These are phyloP conservation scores for Adelosebastes latens DNA, from an alignment of 2,797 vertebrate species.

Conservation along the genomic window DNA sequence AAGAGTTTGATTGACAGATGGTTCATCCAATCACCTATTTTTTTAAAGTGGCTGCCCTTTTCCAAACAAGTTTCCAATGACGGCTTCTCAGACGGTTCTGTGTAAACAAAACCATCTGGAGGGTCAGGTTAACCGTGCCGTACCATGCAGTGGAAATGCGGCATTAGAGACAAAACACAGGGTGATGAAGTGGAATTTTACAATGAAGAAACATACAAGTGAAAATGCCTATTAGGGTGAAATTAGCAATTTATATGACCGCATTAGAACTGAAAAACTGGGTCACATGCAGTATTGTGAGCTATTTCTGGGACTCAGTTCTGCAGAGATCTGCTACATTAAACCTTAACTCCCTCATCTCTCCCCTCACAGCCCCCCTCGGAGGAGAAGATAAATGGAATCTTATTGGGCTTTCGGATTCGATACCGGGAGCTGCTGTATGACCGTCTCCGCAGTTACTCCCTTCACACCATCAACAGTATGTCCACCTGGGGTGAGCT, in stretches of 20 bases:
- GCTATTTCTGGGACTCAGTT: not conserved
- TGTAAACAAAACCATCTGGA: too few species aligned
- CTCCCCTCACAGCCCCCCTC: slow-evolving; percentile 83
- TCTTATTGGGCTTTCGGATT: slow-evolving; percentile 93
- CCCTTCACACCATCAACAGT: slow-evolving; percentile 80
- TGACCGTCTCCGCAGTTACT: slow-evolving; percentile 86
- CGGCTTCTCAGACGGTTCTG: too few species aligned
- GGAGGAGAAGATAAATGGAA: slow-evolving; percentile 95
- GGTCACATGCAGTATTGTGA: not conserved
- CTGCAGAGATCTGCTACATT: not conserved
- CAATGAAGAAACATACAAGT: not conserved
- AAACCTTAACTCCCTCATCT: not conserved
- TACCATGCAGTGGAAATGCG: not conserved
- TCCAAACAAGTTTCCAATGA: too few species aligned
- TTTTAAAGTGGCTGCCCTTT: too few species aligned
- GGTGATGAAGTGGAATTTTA: not conserved
- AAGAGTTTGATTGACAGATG: too few species aligned
- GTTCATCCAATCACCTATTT: too few species aligned
- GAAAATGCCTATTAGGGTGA: not conserved
- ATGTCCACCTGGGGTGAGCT: slow-evolving; percentile 89
- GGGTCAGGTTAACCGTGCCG: not conserved
- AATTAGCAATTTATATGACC: not conserved
- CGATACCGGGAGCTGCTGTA: slow-evolving; percentile 92
- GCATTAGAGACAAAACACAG: slow-evolving; percentile 17
- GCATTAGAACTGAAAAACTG: not conserved